These are phyloP conservation scores for Neoniphon sammara DNA, from an alignment of 2,797 vertebrate genomes.

Conservation along the genomic window DNA sequence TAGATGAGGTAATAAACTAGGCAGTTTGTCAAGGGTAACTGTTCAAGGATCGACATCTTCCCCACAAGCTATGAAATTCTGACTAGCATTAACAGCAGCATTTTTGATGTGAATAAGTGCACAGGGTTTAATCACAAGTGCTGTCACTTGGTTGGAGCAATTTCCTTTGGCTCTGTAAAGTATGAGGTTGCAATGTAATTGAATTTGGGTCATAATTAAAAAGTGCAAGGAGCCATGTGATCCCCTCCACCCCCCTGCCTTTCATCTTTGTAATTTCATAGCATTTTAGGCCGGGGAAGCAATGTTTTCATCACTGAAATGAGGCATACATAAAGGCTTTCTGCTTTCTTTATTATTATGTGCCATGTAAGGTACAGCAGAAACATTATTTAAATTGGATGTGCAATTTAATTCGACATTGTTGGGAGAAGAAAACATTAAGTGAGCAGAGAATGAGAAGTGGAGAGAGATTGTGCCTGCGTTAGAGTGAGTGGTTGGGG, in stretches of 20 bases:
- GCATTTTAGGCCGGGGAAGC: slow-evolving; percentile 55
- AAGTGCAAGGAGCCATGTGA: slow-evolving; percentile 80
- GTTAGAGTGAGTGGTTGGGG: no score
- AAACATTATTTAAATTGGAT: slow-evolving; percentile 51
- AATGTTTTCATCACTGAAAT: slow-evolving; percentile 61
- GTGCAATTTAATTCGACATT: slow-evolving; percentile 61
- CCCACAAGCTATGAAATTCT: slow-evolving; percentile 27
- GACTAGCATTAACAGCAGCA: slow-evolving; percentile 8
- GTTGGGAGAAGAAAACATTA: slow-evolving; percentile 34
- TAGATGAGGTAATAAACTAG: slow-evolving; percentile 26
- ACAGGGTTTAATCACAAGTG: slow-evolving; percentile 74
- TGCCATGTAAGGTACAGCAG: slow-evolving; percentile 50
- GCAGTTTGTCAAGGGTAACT: slow-evolving; percentile 9
- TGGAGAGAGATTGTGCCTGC: neutral
- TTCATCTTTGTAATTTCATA: slow-evolving; percentile 74
- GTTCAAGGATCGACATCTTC: neutral
- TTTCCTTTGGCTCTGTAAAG: slow-evolving; percentile 70
- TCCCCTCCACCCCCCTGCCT: slow-evolving; percentile 52
- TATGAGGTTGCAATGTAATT: slow-evolving; percentile 78
- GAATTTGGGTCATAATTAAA: slow-evolving; percentile 82
- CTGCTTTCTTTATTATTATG: slow-evolving; percentile 52
- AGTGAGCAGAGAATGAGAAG: slow-evolving; percentile 40
- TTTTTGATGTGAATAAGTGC: slow-evolving; percentile 51
- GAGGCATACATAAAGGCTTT: slow-evolving; percentile 45
- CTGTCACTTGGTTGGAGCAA: slow-evolving; percentile 69